Percentiles rank a stretch among this genome's conserved stretches.
Evolutionary conservation across 2,113 vertebrate species (phyloP).

Genomic region (Asarcornis scutulata): DNA sequence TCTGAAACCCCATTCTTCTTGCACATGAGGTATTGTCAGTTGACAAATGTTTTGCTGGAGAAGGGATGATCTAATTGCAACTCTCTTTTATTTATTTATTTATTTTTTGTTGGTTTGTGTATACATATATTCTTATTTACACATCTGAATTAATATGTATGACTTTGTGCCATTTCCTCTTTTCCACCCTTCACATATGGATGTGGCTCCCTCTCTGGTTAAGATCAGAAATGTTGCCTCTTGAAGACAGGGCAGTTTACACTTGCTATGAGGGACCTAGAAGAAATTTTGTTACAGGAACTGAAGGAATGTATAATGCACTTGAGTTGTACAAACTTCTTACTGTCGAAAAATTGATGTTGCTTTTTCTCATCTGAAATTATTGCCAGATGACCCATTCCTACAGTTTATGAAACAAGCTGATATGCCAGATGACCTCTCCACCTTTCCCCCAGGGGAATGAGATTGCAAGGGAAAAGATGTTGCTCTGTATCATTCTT

Average conservation of each 20-base stretch:
- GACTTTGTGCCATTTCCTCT: background rate
- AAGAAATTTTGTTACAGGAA: background rate
- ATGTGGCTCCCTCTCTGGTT: background rate
- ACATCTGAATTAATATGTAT: rapidly evolving
- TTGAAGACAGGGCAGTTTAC: background rate
- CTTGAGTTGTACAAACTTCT: background rate
- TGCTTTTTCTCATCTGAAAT: background rate
- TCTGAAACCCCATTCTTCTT: background rate
- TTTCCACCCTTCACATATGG: background rate
- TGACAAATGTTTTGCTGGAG: background rate
- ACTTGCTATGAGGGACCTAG: background rate
- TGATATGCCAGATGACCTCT: background rate
- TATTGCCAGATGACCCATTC: background rate
- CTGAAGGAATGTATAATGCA: background rate
- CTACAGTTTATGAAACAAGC: background rate
- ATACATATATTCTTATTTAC: background rate
- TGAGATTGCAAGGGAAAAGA: background rate
- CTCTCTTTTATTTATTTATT: background rate
- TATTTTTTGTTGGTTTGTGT: background rate
- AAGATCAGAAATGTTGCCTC: background rate
- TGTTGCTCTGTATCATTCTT: background rate
- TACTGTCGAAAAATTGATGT: background rate
- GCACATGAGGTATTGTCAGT: background rate
- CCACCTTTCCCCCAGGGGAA: background rate
- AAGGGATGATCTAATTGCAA: background rate